Evolutionary conservation across 2,113 vertebrate genomes (phyloP).

Genomic region (Dipodomys ordii): DNA sequence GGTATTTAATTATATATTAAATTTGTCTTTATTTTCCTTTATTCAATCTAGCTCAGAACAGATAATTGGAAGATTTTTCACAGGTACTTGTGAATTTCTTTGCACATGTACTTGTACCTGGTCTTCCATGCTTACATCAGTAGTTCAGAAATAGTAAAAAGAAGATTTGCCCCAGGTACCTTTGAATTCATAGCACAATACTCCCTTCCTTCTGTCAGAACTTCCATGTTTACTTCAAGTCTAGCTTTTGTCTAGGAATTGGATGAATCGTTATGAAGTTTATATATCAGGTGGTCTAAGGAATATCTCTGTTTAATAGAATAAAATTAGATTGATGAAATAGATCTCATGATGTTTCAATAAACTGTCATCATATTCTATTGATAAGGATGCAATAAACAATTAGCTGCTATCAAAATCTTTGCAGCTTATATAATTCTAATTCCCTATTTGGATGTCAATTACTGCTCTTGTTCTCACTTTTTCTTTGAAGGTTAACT

Average conservation of each 20-base stretch:
- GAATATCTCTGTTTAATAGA: not conserved
- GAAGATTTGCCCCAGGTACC: not conserved
- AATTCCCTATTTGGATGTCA: not conserved
- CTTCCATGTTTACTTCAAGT: constrained; percentile 15
- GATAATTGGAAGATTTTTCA: not conserved
- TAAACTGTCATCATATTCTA: not conserved
- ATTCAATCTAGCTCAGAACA: not conserved
- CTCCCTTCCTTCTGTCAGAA: not conserved
- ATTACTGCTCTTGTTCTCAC: not conserved
- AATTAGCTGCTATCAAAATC: constrained; percentile 16
- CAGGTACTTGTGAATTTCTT: not conserved
- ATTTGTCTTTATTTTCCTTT: not conserved
- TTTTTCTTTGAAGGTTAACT: not conserved
- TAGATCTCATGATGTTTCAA: not conserved
- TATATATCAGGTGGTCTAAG: not conserved
- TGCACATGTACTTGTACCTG: no score
- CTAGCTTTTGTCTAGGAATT: not conserved
- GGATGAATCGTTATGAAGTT: not conserved
- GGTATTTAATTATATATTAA: not conserved
- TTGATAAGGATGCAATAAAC: not conserved
- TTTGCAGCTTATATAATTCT: not conserved
- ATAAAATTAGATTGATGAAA: not conserved
- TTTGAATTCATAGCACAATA: not conserved
- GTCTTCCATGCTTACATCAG: no score
- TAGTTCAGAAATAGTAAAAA: not conserved